Percentiles rank a stretch among this genome's conserved stretches.
phyloP scores from a whole-genome alignment of 37 sponge, comb jelly and placozoan species.

The Hexactinellida sp. region DNA sequence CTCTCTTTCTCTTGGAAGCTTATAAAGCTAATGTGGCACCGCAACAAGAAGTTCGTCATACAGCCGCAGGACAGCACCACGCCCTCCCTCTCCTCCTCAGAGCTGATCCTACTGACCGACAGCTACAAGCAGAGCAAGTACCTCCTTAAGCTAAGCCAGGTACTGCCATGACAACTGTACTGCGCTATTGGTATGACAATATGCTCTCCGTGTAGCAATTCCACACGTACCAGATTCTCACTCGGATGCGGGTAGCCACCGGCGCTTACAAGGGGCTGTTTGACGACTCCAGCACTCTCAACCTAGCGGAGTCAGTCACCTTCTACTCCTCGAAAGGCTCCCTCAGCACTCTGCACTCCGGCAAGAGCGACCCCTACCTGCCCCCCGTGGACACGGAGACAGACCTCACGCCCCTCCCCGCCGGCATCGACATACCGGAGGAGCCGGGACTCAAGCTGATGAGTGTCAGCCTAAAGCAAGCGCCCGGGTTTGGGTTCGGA shows the following conservation, averaged over 20 bases:
- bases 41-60: neutral
- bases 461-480: neutral
- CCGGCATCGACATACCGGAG: neutral
- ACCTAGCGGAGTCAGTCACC: neutral
- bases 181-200: no score
- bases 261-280: neutral
- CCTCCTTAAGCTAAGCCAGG: neutral
- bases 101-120: neutral
- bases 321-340: slow-evolving; percentile 8
- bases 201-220: neutral
- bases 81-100: neutral
- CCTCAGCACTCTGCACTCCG: slow-evolving; percentile 2
- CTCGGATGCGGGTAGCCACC: neutral
- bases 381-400: neutral
- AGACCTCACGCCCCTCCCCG: neutral
- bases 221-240: neutral
- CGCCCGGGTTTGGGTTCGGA: neutral
- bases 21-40: neutral
- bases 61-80: neutral
- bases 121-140: slow-evolving; percentile 10
- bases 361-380: neutral
- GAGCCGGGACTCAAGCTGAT: slow-evolving; percentile 9
- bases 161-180: no score
- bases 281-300: neutral
- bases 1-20: slow-evolving; percentile 11